phyloP scores from a whole-genome alignment of 2,113 vertebrate genomes.

The Campylomormyrus tamandua region DNA sequence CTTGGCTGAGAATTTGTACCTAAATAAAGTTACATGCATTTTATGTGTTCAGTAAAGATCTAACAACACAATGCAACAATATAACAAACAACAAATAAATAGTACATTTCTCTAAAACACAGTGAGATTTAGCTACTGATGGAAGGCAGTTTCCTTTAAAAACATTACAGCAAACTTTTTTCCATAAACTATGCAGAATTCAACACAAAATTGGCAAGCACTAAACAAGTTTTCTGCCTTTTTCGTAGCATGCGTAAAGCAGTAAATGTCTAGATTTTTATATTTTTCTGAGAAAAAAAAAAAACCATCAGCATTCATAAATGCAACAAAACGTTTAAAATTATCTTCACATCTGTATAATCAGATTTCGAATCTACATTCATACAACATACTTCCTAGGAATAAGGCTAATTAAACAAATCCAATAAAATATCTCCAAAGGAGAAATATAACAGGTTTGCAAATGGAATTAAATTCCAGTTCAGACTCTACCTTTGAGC shows the following conservation, averaged over 20 bases:
- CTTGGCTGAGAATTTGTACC: neutral
- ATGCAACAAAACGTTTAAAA: neutral
- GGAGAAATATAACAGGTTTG: neutral
- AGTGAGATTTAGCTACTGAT: neutral
- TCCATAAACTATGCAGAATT: neutral
- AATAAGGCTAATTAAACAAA: neutral
- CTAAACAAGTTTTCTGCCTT: neutral
- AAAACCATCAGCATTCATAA: neutral
- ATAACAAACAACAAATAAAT: neutral
- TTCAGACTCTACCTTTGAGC: conserved; percentile 14
- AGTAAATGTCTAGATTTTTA: neutral
- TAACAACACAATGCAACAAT: neutral
- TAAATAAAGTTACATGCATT: neutral
- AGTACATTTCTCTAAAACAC: neutral
- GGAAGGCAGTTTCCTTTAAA: neutral
- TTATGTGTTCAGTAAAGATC: neutral
- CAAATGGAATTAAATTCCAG: conserved; percentile 14
- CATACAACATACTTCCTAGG: neutral
- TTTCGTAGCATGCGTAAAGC: neutral
- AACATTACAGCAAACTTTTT: neutral
- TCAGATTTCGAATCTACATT: neutral
- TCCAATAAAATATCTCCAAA: neutral
- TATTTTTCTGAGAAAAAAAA: neutral
- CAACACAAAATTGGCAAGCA: neutral
- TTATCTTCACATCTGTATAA: neutral